Conservation (phyloP, 2,113 vertebrate species). For the Columbina picui region DNA sequence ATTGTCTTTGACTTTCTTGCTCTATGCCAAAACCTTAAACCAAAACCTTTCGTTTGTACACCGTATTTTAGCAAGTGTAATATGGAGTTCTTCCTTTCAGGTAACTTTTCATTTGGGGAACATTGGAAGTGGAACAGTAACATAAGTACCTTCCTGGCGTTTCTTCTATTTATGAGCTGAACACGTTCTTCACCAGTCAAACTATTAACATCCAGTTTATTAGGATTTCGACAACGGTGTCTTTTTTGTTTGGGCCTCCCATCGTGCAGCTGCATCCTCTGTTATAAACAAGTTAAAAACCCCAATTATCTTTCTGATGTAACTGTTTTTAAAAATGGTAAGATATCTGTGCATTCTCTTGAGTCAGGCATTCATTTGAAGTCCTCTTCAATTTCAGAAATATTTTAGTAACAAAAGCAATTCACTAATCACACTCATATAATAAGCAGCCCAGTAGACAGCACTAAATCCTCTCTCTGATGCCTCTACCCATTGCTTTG, state of each 20-base stretch:
- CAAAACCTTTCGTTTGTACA: neutral
- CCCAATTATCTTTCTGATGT: neutral
- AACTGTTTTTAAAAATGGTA: neutral
- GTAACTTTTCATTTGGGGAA: neutral
- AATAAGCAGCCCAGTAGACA: neutral
- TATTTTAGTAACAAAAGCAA: neutral
- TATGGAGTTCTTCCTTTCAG: neutral
- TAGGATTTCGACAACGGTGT: conserved; percentile 96
- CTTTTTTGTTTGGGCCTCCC: conserved; percentile 96
- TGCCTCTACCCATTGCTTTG: neutral
- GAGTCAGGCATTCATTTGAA: neutral
- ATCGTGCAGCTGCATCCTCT: conserved; percentile 90
- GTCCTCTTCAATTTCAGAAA: neutral
- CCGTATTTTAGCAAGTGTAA: neutral
- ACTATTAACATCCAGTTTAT: conserved; percentile 97
- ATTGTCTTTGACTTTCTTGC: neutral
- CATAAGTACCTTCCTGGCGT: conserved; percentile 91
- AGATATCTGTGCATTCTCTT: neutral
- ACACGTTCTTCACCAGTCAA: conserved; percentile 97
- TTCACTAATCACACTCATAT: neutral
- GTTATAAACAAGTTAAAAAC: neutral
- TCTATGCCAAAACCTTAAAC: neutral
- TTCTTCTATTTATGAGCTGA: conserved; percentile 97
- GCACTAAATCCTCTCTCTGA: neutral
- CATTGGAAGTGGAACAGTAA: neutral